A percentile compares a stretch with the other conserved stretches of the same genome.
Conservation (phyloP, 2,113 vertebrate genomes). For the Narcine bancroftii region DNA sequence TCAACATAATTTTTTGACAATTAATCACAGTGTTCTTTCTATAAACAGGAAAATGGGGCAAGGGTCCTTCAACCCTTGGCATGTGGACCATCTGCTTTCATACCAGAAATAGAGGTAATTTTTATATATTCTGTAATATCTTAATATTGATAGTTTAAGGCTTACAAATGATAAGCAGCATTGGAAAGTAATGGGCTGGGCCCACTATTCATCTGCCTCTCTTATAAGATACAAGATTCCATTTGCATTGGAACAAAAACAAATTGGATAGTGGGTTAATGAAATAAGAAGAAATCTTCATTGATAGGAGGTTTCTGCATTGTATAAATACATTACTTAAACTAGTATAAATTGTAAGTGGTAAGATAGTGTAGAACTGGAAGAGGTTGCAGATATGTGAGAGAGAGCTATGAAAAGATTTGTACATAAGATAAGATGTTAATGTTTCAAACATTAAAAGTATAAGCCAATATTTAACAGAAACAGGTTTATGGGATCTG, state of each 20-base stretch:
- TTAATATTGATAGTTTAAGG: not conserved
- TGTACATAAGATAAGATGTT: not conserved
- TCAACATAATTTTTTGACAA: not conserved
- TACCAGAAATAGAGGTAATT: constrained; percentile 74
- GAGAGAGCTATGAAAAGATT: not conserved
- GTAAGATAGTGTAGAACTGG: not conserved
- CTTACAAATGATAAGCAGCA: not conserved
- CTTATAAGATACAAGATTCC: too few relatives aligned
- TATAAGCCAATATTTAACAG: not conserved
- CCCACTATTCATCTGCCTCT: too few relatives aligned
- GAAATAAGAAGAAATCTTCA: too few relatives aligned
- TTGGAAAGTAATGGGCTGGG: too few relatives aligned
- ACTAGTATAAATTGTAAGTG: too few relatives aligned
- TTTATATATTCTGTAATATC: not conserved
- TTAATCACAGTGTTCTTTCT: constrained; percentile 39
- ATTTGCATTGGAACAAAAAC: not conserved
- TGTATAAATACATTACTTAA: too few relatives aligned
- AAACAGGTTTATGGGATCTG: not conserved
- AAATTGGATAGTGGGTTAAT: not conserved
- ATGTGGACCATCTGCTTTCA: constrained; percentile 80
- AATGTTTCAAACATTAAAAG: not conserved
- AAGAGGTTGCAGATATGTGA: not conserved
- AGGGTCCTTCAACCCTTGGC: constrained; percentile 58
- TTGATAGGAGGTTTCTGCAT: too few relatives aligned
- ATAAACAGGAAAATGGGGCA: constrained; percentile 61